Evolutionary conservation across 2,888 invertebrate genomes (phyloP).

Genomic region (Plusia festucae): DNA sequence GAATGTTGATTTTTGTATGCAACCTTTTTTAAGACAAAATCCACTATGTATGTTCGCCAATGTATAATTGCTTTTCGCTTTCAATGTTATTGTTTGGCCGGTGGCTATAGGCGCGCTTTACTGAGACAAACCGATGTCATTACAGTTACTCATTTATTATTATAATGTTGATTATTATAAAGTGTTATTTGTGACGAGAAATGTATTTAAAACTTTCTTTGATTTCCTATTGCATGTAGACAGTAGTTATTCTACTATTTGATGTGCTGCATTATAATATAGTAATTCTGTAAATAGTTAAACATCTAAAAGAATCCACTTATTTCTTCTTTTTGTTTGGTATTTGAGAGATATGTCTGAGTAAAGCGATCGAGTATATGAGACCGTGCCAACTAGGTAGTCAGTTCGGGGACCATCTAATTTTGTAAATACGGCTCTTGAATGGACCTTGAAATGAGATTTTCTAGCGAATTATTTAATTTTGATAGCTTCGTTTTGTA

Average conservation of each 20-base stretch:
- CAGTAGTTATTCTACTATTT: neutral
- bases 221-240: neutral
- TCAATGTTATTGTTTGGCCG: slow-evolving; percentile 48
- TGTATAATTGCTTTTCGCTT: slow-evolving; percentile 56
- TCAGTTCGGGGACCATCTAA: slow-evolving; percentile 70
- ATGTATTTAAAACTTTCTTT: neutral
- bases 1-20: slow-evolving; percentile 64
- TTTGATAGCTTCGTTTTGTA: slow-evolving; percentile 47
- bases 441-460: slow-evolving; percentile 59
- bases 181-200: neutral
- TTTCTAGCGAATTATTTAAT: slow-evolving; percentile 46
- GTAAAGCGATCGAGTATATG: slow-evolving; percentile 29
- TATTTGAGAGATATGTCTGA: neutral
- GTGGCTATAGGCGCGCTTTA: slow-evolving; percentile 37
- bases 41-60: slow-evolving; percentile 39
- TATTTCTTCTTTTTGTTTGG: neutral
- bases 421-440: slow-evolving; percentile 59
- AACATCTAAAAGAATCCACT: too few species aligned
- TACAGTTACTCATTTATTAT: too few species aligned
- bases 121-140: neutral
- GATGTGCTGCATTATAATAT: neutral
- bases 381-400: slow-evolving; percentile 38
- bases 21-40: slow-evolving; percentile 47
- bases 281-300: too few species aligned
- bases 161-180: neutral